Conservation (phyloP, 2,888 invertebrate species). For the Sceliomorpha sp. region DNA sequence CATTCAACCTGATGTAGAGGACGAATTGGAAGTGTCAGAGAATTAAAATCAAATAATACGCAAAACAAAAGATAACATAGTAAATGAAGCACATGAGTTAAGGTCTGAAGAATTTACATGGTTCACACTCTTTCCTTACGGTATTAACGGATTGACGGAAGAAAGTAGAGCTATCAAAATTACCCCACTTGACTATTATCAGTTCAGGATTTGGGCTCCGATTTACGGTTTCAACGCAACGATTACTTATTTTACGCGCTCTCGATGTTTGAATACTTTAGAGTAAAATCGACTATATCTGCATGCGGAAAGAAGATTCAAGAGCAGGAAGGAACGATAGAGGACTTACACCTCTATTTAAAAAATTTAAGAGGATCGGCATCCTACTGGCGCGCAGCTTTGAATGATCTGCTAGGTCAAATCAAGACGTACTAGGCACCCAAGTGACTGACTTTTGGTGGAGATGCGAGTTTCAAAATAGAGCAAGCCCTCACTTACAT, state of each 20-base stretch:
- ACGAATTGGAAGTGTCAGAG: slow-evolving; percentile 50
- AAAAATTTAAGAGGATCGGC: slow-evolving; percentile 65
- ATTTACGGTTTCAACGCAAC: slow-evolving; percentile 55
- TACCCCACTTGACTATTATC: slow-evolving; percentile 65
- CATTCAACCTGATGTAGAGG: slow-evolving; percentile 48
- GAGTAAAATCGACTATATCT: slow-evolving; percentile 47
- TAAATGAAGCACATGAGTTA: slow-evolving; percentile 52
- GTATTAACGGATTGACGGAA: slow-evolving; percentile 60
- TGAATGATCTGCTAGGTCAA: slow-evolving; percentile 10
- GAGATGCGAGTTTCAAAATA: slow-evolving; percentile 70
- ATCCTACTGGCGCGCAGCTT: slow-evolving; percentile 61
- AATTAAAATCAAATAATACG: slow-evolving; percentile 49
- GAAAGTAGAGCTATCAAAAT: slow-evolving; percentile 39
- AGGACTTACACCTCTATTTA: slow-evolving; percentile 67
- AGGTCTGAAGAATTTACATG: slow-evolving; percentile 65
- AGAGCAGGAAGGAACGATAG: slow-evolving; percentile 49
- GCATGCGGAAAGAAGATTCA: slow-evolving; percentile 59
- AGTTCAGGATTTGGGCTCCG: slow-evolving; percentile 55
- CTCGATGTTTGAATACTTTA: slow-evolving; percentile 58
- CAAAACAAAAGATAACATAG: slow-evolving; percentile 62
- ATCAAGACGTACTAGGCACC: slow-evolving; percentile 14
- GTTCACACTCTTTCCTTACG: slow-evolving; percentile 62
- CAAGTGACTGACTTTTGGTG: slow-evolving; percentile 63
- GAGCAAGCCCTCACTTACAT: slow-evolving; percentile 70
- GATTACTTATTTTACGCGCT: slow-evolving; percentile 69